Conservation (phyloP, 2,113 vertebrate genomes). For the Odocoileus virginianus region DNA sequence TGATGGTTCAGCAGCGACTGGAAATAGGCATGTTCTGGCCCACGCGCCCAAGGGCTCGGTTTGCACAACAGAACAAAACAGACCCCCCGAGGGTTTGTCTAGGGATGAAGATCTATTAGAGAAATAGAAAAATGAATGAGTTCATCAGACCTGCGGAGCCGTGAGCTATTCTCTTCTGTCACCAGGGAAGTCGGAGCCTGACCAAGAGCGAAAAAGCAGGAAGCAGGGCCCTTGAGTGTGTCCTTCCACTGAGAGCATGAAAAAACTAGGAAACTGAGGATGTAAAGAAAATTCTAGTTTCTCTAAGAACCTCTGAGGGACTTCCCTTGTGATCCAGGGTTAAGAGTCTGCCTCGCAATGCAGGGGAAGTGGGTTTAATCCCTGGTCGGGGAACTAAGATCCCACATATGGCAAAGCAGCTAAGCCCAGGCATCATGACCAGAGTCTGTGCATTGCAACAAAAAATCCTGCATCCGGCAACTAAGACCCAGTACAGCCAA, state of each 20-base stretch:
- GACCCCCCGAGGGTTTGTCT: background rate
- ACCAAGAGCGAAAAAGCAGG: background rate
- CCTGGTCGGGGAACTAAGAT: background rate
- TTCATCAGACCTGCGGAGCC: background rate
- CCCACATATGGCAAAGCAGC: background rate
- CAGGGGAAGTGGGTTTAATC: background rate
- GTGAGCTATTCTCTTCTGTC: background rate
- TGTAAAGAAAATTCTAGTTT: background rate
- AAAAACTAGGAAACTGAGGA: background rate
- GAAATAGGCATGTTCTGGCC: background rate
- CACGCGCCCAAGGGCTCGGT: fast-evolving
- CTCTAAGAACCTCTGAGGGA: background rate
- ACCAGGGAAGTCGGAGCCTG: background rate
- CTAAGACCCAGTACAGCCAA: background rate
- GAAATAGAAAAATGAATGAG: background rate
- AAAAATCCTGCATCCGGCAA: background rate
- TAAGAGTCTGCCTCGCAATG: fast-evolving
- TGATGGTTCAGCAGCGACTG: background rate
- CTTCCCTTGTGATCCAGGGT: background rate
- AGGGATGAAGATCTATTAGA: background rate
- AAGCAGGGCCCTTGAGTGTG: fast-evolving
- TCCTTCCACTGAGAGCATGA: background rate
- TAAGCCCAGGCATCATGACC: background rate
- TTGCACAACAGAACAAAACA: background rate
- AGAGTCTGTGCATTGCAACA: background rate